These are phyloP conservation scores for Autographa pulchrina DNA, from an alignment of 2,888 invertebrate species.

Conservation along the genomic window DNA sequence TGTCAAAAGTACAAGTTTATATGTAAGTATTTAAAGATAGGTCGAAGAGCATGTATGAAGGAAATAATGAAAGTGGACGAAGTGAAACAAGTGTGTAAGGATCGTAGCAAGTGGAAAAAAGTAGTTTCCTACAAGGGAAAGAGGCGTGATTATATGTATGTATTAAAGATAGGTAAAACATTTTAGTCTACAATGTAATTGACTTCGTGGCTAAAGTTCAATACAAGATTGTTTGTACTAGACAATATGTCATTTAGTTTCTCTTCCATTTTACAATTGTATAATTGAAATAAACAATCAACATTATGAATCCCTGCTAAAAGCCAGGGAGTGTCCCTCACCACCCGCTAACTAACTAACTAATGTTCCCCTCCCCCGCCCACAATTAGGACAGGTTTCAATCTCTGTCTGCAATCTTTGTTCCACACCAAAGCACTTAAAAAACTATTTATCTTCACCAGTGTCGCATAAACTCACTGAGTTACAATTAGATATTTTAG, in stretches of 20 bases:
- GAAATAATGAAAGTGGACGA: too few species aligned
- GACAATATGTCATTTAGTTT: too few species aligned
- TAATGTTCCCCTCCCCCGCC: constrained; percentile 1
- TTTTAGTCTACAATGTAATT: too few species aligned
- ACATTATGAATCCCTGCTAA: not conserved
- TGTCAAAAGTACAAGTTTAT: too few species aligned
- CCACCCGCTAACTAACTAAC: not conserved
- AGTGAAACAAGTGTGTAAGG: too few species aligned
- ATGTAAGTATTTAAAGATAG: not conserved
- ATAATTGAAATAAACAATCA: not conserved
- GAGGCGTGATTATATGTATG: too few species aligned
- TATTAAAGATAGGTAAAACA: not conserved
- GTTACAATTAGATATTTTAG: not conserved
- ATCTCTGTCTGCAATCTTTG: constrained; percentile 22
- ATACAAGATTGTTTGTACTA: too few species aligned
- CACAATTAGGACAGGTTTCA: constrained; percentile 12
- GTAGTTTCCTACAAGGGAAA: too few species aligned
- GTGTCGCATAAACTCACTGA: not conserved
- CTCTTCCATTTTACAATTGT: not conserved
- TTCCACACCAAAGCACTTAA: constrained; percentile 9
- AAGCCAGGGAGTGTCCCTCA: not conserved
- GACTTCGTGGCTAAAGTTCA: too few species aligned
- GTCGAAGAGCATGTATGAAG: too few species aligned
- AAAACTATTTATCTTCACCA: constrained; percentile 17
- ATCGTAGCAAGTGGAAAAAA: too few species aligned